Evolutionary conservation across 1,140 invertebrate species (phyloP).

Genomic region (Megalopta genalis): DNA sequence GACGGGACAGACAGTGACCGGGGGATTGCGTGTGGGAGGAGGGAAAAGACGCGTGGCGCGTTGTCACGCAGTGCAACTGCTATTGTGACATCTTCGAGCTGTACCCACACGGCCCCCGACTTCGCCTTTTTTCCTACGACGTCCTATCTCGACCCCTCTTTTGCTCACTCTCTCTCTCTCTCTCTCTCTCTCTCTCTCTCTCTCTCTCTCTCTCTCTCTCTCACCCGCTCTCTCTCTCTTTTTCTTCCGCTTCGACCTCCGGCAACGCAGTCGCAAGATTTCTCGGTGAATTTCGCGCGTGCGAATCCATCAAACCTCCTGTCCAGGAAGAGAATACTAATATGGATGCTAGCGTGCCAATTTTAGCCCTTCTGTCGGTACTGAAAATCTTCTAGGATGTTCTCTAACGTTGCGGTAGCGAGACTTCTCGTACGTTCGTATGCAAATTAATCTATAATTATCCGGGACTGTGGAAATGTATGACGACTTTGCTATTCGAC

Average conservation of each 20-base stretch:
- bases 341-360: too few species aligned
- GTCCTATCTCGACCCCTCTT: background rate
- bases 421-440: too few species aligned
- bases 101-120: conserved; percentile 46
- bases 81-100: conserved; percentile 67
- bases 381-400: too few species aligned
- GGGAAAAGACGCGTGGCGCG: conserved; percentile 67
- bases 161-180: background rate
- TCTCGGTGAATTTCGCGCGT: background rate
- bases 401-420: too few species aligned
- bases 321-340: background rate
- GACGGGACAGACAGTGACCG: conserved; percentile 24
- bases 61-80: conserved; percentile 67
- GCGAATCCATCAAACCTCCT: background rate
- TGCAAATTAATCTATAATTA: too few species aligned
- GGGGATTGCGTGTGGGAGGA: conserved; percentile 58
- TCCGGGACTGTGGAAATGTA: too few species aligned
- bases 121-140: conserved; percentile 8
- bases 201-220: background rate
- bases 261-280: background rate
- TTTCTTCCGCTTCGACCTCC: background rate
- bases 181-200: background rate
- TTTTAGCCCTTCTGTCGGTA: too few species aligned
- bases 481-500: too few species aligned
- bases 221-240: background rate